These are phyloP conservation scores for Tachysurus fulvidraco DNA, from an alignment of 2,113 vertebrate species.

Conservation along the genomic window DNA sequence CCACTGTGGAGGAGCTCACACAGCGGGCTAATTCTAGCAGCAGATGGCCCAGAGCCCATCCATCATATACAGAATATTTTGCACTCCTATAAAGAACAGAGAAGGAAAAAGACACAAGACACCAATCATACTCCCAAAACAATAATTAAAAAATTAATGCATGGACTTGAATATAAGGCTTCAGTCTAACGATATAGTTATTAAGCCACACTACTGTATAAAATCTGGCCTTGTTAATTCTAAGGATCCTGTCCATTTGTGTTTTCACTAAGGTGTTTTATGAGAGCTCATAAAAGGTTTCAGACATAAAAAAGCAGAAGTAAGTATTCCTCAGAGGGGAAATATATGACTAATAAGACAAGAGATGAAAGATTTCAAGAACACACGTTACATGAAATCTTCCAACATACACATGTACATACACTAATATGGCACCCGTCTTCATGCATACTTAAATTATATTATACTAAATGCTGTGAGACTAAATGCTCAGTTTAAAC, in stretches of 20 bases:
- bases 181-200: neutral
- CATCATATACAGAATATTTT: slow-evolving; percentile 48
- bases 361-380: slow-evolving; percentile 32
- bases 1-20: slow-evolving; percentile 51
- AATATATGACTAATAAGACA: slow-evolving; percentile 25
- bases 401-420: slow-evolving; percentile 42
- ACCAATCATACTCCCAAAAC: slow-evolving; percentile 30
- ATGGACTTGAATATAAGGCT: neutral
- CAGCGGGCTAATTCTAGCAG: slow-evolving; percentile 59
- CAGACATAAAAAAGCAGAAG: slow-evolving; percentile 39
- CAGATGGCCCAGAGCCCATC: slow-evolving; percentile 62
- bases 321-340: slow-evolving; percentile 47
- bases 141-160: slow-evolving; percentile 29
- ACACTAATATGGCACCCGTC: neutral
- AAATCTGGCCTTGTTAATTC: neutral
- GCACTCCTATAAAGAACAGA: slow-evolving; percentile 29
- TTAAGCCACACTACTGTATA: neutral
- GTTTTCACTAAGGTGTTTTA: slow-evolving; percentile 33
- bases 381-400: slow-evolving; percentile 58
- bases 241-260: neutral
- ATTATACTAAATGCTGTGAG: neutral
- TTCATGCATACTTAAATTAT: neutral
- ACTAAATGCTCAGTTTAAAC: neutral
- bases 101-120: slow-evolving; percentile 34
- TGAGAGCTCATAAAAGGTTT: neutral